A percentile compares a stretch with the other conserved stretches of the same genome.
phyloP scores from a whole-genome alignment of 2,113 vertebrate genomes.

The Cygnus buccinator region DNA sequence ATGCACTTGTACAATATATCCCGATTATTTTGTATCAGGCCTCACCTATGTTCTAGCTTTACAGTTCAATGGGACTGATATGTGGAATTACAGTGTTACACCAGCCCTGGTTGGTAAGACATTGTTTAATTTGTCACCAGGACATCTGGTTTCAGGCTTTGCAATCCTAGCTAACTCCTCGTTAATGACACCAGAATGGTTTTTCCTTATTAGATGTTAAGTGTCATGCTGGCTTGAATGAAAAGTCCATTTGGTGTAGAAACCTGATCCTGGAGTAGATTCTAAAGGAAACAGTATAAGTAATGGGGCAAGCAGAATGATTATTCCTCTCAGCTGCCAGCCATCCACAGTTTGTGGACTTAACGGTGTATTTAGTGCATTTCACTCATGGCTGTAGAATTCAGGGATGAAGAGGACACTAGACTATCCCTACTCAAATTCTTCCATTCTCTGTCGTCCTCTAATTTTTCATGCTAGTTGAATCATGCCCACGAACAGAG shows the following conservation, averaged over 20 bases:
- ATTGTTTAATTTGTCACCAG: background rate
- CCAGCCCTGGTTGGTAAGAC: slow-evolving; percentile 65
- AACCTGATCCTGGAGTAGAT: background rate
- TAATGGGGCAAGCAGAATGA: background rate
- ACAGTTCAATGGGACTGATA: slow-evolving; percentile 9
- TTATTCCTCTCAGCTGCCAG: background rate
- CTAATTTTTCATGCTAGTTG: background rate
- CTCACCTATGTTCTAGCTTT: slow-evolving; percentile 44
- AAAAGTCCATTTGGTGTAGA: background rate
- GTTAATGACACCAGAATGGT: background rate
- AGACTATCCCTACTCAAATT: background rate
- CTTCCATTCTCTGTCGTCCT: background rate
- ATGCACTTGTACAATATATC: slow-evolving; percentile 56
- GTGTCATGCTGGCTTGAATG: background rate
- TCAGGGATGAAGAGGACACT: background rate
- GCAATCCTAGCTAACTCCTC: background rate
- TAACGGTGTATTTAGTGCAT: background rate
- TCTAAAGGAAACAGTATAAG: background rate
- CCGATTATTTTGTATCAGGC: accelerated
- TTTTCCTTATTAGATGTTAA: background rate
- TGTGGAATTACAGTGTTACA: slow-evolving; percentile 6
- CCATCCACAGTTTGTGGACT: background rate
- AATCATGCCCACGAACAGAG: background rate
- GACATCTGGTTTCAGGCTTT: background rate
- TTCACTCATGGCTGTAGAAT: background rate